Percentiles rank a stretch among this genome's conserved stretches.
phyloP scores from a whole-genome alignment of 2,888 invertebrate genomes.

The Drosophila pegasa region DNA sequence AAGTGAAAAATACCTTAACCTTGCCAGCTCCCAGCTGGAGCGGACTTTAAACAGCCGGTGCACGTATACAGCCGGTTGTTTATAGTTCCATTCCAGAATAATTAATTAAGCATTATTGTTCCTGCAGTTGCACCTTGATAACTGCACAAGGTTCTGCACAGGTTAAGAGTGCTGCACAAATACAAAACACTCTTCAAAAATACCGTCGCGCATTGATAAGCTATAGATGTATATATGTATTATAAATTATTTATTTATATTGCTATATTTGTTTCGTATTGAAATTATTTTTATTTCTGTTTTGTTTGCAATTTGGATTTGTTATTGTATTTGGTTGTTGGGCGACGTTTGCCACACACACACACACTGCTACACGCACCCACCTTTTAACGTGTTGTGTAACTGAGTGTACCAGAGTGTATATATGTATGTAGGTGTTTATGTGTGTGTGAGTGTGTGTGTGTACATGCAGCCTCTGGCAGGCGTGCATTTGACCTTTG shows the following conservation, averaged over 20 bases:
- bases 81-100: slow-evolving; percentile 27
- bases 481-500: slow-evolving; percentile 42
- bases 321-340: slow-evolving; percentile 31
- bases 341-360: slow-evolving; percentile 17
- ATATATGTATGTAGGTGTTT: neutral
- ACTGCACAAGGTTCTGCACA: slow-evolving; percentile 27
- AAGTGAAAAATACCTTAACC: slow-evolving; percentile 69
- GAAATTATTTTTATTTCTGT: slow-evolving; percentile 16
- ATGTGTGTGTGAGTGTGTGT: slow-evolving; percentile 3
- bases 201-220: slow-evolving; percentile 41
- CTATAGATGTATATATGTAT: slow-evolving; percentile 3
- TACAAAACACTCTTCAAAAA: slow-evolving; percentile 4
- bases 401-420: slow-evolving; percentile 28
- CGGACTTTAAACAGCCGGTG: slow-evolving; percentile 60
- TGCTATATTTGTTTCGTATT: slow-evolving; percentile 7
- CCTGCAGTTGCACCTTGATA: slow-evolving; percentile 42
- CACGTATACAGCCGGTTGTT: slow-evolving; percentile 2
- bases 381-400: slow-evolving; percentile 53
- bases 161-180: slow-evolving; percentile 32
- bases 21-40: slow-evolving; percentile 55
- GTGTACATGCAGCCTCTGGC: slow-evolving; percentile 60
- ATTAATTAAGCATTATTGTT: neutral
- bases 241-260: slow-evolving; percentile 16
- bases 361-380: slow-evolving; percentile 4
- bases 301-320: slow-evolving; percentile 13